A percentile compares a stretch with the other conserved stretches of the same genome.
Conservation (phyloP, 2,797 vertebrate species). For the Chelidonichthys spinosus region DNA sequence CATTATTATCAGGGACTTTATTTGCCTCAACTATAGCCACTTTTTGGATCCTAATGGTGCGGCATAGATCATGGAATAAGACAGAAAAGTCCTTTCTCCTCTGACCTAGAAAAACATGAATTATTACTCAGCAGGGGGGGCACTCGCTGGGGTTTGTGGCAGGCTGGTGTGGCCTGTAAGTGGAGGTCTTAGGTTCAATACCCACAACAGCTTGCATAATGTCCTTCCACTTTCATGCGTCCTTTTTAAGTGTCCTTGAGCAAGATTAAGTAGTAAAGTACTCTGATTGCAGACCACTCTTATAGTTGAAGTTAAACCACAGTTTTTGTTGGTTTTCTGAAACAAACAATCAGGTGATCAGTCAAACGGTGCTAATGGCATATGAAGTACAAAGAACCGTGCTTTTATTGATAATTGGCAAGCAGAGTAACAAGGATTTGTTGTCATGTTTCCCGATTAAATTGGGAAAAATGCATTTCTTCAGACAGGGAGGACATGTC, state of each 20-base stretch:
- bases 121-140: slow-evolving; percentile 35
- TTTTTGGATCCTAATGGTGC: slow-evolving; percentile 26
- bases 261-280: slow-evolving; percentile 8
- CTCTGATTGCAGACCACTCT: not conserved
- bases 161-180: slow-evolving; percentile 12
- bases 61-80: slow-evolving; percentile 15
- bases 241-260: slow-evolving; percentile 35
- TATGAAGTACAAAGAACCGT: not conserved
- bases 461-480: slow-evolving; percentile 20
- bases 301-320: not conserved
- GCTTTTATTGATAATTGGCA: slow-evolving; percentile 4
- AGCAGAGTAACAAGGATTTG: not conserved
- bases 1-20: slow-evolving; percentile 35
- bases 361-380: not conserved
- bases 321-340: not conserved
- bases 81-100: slow-evolving; percentile 22
- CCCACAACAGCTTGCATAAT: slow-evolving; percentile 20
- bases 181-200: slow-evolving; percentile 14
- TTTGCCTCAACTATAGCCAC: slow-evolving; percentile 34
- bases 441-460: slow-evolving; percentile 15
- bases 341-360: not conserved
- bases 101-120: slow-evolving; percentile 59
- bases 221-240: slow-evolving; percentile 28
- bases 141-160: slow-evolving; percentile 11
- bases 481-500: slow-evolving; percentile 16